Conservation (phyloP, 2,113 vertebrate species). For the Ptilonorhynchus violaceus region DNA sequence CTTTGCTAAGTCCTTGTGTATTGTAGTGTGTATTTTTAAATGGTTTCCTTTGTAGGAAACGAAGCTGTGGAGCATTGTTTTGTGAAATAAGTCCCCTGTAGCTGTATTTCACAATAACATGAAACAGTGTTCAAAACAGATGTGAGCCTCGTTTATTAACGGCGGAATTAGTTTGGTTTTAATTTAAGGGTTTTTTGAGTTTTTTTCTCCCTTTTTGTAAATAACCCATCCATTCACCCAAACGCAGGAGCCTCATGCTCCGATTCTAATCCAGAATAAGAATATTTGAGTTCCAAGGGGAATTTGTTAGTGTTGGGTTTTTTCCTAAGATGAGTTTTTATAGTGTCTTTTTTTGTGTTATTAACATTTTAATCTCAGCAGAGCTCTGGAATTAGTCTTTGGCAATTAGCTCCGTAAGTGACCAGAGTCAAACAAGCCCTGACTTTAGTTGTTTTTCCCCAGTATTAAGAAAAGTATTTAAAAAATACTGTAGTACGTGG, state of each 20-base stretch:
- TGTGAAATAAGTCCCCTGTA: conserved; percentile 13
- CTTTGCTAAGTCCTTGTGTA: background rate
- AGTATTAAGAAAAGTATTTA: background rate
- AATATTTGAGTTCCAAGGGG: background rate
- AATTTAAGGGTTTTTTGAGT: background rate
- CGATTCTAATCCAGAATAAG: background rate
- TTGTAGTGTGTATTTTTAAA: background rate
- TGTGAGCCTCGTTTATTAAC: background rate
- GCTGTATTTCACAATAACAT: conserved; percentile 28
- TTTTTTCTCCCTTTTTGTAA: background rate
- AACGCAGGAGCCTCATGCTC: background rate
- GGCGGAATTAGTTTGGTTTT: conserved; percentile 16
- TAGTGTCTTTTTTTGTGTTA: background rate
- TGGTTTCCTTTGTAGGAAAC: background rate
- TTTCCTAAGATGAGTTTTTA: background rate
- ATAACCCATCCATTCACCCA: background rate
- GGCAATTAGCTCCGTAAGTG: background rate
- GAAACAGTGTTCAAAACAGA: conserved; percentile 9
- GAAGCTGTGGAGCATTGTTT: background rate
- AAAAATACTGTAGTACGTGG: background rate
- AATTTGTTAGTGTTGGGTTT: background rate
- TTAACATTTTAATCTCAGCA: background rate
- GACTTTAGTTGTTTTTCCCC: background rate
- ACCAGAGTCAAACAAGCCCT: background rate
- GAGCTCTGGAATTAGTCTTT: background rate